A percentile compares a stretch with the other conserved stretches of the same genome.
phyloP scores from a whole-genome alignment of 1,140 invertebrate genomes.

The Drosophila mojavensis region DNA sequence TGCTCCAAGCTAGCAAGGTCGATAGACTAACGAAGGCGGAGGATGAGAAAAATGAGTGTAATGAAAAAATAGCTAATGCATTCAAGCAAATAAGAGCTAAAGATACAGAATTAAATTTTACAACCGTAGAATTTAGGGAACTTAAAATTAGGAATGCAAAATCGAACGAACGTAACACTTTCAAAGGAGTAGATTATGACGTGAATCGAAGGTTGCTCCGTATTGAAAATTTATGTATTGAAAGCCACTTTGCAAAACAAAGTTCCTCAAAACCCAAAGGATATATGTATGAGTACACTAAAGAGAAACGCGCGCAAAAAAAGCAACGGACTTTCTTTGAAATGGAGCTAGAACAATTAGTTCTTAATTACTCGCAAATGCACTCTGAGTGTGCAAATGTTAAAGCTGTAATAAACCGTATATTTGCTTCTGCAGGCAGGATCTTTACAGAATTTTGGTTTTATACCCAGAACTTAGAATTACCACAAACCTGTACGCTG shows the following conservation, averaged over 20 bases:
- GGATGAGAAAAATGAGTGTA: slow-evolving; percentile 56
- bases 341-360: slow-evolving; percentile 60
- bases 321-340: slow-evolving; percentile 61
- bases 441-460: slow-evolving; percentile 66
- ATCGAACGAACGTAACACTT: slow-evolving; percentile 15
- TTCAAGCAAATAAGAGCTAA: slow-evolving; percentile 62
- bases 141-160: slow-evolving; percentile 62
- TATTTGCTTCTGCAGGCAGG: slow-evolving; percentile 53
- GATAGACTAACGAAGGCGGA: slow-evolving; percentile 66
- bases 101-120: slow-evolving; percentile 48
- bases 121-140: slow-evolving; percentile 46
- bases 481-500: slow-evolving; percentile 52
- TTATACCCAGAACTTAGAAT: slow-evolving; percentile 55
- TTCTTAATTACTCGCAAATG: slow-evolving; percentile 58
- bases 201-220: slow-evolving; percentile 35
- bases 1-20: slow-evolving; percentile 69
- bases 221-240: slow-evolving; percentile 47
- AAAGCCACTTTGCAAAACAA: background rate
- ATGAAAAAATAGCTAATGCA: slow-evolving; percentile 60
- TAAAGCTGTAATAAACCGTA: slow-evolving; percentile 19
- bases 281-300: slow-evolving; percentile 19
- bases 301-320: slow-evolving; percentile 18
- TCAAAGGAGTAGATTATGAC: slow-evolving; percentile 9
- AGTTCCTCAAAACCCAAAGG: background rate
- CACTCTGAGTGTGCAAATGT: slow-evolving; percentile 29